Evolutionary conservation across 2,797 vertebrate genomes (phyloP), one percentile per base, ranked within the genome.

Genomic region (Natrix natrix): DNA sequence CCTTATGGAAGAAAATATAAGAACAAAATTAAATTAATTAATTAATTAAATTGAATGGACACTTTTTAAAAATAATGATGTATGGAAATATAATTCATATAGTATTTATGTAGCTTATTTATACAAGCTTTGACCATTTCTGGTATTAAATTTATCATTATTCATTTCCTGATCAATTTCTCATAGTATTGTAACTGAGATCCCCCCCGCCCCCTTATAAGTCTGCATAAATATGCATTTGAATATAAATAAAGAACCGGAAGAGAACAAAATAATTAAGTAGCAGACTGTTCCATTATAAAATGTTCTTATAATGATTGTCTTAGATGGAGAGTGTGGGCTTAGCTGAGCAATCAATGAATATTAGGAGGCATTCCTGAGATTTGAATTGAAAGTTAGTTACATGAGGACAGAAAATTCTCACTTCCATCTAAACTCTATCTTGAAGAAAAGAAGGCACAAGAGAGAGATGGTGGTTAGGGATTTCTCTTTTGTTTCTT

Each of bases 91-190:
- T 22, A 83, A 12, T 86, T 88, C 57, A 28, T 78, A 48, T 93
- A 43, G 74, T 43, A 83, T 48, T 78, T 92, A 57, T n/a, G 55
- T 43, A 86, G 54, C 28, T 93, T 54, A 48, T 92, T 74, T 92
- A 92, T 78, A 92, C 54, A 14, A 83, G 24, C 24, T 92, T 93
- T 60, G 48, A 91, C 78, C 28, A 78, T 48, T 13, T 63, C 54
- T 66, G 91, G 56, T 90, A 37, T 90, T 87, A 86, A 63, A n/a
- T 66, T 90, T 63, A 54, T 88, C 48, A 60, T 78, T 88, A 88
- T 93, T 88, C 28, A 54, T 87, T 91, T 88, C 63, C 61, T 91
- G 86, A 91, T 91, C 90, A 93, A 88, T 91, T 86, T 56, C 66
- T 78, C 43, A 78, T 91, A 93, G 88, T 88, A 22, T 43, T 83